Evolutionary conservation across 2,113 vertebrate species (phyloP), one percentile per base, ranked within the genome.

Genomic region (Cyanistes caeruleus): DNA sequence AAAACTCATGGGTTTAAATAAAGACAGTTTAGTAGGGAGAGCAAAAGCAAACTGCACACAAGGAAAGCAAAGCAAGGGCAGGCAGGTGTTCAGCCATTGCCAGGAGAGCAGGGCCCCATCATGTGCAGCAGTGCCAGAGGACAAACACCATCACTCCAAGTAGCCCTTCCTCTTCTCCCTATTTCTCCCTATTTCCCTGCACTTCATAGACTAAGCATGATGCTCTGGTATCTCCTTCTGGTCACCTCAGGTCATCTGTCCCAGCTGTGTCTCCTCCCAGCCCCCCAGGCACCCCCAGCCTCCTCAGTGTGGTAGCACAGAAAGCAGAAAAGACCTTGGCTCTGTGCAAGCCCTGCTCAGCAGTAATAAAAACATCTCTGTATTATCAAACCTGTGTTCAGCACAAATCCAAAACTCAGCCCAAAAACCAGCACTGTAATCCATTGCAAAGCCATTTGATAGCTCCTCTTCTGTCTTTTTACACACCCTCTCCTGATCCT

Each of bases 241-340:
- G 17, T 35, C 20, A 35, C 4, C 11, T 28, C 11, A 19, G 18
- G 6, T 23, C 23, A 25, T 3, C 13, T 53, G 21, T 46, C 46
- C 53, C 3, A 4, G 24, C n/a, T 60, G 8, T 60, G 20, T 30
- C 5, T n/a, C 20, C 46, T 67, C 28, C 28, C 53, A 53, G 0
- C 13, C 10, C n/a, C 27, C 28, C 28, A 18, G 5, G 14, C 4
- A 25, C 11, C 8, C 15, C 24, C 33, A 52, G 5, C 7, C 8
- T 2, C 30, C n/a, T 68, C 30, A 74, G 8, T 0, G 0, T 10
- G 16, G 6, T 53, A 82, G 30, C 2, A n/a, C 2, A 2, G 1
- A 75, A 68, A 68, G 28, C 14, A 83, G 20, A 5, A 48, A 60
- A 31, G 41, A 24, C 5, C 12, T 41, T 62, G 41, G n/a, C 10